These are phyloP conservation scores for Plebejus argus DNA, from an alignment of 2,888 invertebrate genomes.

Conservation along the genomic window DNA sequence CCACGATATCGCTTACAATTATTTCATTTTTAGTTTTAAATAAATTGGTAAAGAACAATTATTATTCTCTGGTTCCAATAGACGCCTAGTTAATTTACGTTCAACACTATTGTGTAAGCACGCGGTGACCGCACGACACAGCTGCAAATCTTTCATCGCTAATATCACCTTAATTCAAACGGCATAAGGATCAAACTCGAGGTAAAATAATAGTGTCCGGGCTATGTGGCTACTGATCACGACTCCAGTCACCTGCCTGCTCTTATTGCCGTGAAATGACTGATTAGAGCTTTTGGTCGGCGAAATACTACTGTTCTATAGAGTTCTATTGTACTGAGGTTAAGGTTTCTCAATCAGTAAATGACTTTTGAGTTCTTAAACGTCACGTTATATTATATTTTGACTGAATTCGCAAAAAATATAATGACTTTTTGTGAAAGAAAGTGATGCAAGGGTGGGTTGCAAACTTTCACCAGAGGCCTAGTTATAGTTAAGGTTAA, in stretches of 20 bases:
- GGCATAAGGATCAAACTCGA: neutral
- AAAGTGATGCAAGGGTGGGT: too few relatives aligned
- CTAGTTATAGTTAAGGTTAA: too few relatives aligned
- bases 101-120: slow-evolving; percentile 6
- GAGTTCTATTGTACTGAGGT: neutral
- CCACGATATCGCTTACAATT: too few relatives aligned
- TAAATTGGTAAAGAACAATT: too few relatives aligned
- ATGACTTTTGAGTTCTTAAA: neutral
- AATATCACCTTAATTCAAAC: neutral
- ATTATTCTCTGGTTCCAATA: neutral
- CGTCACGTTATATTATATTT: neutral
- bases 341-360: neutral
- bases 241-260: slow-evolving; percentile 21
- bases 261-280: slow-evolving; percentile 6
- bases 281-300: neutral
- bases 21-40: too few relatives aligned
- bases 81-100: slow-evolving; percentile 16
- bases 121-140: slow-evolving; percentile 22
- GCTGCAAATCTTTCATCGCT: neutral
- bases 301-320: neutral
- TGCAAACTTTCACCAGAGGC: too few relatives aligned
- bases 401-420: neutral
- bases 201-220: neutral
- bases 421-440: neutral
- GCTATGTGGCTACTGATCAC: neutral